Conservation (phyloP, 2,797 vertebrate genomes). For the Leptatherina wallacei region DNA sequence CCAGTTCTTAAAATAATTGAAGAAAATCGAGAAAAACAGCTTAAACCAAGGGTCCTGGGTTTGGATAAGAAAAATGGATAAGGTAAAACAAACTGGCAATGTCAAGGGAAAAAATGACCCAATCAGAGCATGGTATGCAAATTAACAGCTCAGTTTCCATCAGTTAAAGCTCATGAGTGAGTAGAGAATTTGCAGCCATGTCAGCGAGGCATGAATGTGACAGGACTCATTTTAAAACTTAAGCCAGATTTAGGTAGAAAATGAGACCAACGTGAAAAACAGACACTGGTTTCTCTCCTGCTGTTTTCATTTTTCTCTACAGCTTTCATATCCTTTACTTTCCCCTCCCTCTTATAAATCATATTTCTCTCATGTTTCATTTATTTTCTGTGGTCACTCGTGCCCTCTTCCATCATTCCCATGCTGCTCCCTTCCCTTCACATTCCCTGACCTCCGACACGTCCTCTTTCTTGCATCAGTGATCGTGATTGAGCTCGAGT, state of each 20-base stretch:
- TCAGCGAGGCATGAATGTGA: slow-evolving; percentile 18
- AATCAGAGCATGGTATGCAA: slow-evolving; percentile 30
- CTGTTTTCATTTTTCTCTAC: not conserved
- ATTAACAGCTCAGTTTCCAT: slow-evolving; percentile 20
- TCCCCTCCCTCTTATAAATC: not conserved
- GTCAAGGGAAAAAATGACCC: not conserved
- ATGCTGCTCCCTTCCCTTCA: slow-evolving; percentile 18
- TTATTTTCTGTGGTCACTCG: not conserved
- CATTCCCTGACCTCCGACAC: slow-evolving; percentile 49
- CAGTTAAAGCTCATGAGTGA: slow-evolving; percentile 9
- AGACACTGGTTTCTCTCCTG: not conserved
- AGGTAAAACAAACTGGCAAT: not conserved
- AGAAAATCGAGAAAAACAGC: not conserved
- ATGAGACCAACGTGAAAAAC: not conserved
- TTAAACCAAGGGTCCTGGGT: not conserved
- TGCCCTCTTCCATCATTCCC: not conserved
- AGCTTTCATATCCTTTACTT: not conserved
- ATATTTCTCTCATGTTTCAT: not conserved
- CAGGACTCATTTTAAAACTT: slow-evolving; percentile 3
- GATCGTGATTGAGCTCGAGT: slow-evolving; percentile 27
- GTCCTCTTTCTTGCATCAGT: slow-evolving; percentile 46
- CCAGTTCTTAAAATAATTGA: not conserved
- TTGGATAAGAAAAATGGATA: not conserved
- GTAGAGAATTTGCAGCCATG: not conserved
- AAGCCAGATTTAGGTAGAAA: not conserved